A percentile compares a stretch with the other conserved stretches of the same genome.
phyloP scores from a whole-genome alignment of 2,113 vertebrate species.

The Ammospiza nelsoni region DNA sequence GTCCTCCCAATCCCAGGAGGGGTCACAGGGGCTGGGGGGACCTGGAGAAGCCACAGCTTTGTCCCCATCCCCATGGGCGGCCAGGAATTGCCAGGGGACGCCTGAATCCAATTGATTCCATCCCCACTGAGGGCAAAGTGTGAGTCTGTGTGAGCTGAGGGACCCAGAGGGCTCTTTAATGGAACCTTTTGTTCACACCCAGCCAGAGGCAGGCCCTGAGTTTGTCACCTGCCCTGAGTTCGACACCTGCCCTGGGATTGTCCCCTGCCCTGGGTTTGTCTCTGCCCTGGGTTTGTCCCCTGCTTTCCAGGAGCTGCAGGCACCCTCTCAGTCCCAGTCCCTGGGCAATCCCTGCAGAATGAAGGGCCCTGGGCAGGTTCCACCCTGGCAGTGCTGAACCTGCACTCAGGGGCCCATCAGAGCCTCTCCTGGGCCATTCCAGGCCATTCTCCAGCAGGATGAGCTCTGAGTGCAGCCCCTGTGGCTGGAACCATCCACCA shows the following conservation, averaged over 20 bases:
- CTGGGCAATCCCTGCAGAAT: background rate
- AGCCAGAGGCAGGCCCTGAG: background rate
- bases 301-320: background rate
- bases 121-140: too few relatives aligned
- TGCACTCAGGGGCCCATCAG: background rate
- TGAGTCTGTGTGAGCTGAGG: background rate
- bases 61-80: accelerated
- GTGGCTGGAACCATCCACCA: too few relatives aligned
- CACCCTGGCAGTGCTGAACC: background rate
- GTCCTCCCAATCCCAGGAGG: background rate
- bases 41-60: background rate
- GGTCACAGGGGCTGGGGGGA: accelerated
- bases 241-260: background rate
- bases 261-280: too few relatives aligned
- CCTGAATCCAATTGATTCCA: background rate
- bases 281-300: background rate
- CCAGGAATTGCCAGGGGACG: background rate
- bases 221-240: background rate
- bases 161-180: background rate
- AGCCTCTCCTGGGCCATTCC: background rate
- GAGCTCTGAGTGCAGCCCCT: background rate
- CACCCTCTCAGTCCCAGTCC: too few relatives aligned
- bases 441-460: accelerated
- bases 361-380: background rate
- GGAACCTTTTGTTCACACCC: background rate